phyloP scores from a whole-genome alignment of 2,113 vertebrate genomes.

The Odobenus rosmarus region DNA sequence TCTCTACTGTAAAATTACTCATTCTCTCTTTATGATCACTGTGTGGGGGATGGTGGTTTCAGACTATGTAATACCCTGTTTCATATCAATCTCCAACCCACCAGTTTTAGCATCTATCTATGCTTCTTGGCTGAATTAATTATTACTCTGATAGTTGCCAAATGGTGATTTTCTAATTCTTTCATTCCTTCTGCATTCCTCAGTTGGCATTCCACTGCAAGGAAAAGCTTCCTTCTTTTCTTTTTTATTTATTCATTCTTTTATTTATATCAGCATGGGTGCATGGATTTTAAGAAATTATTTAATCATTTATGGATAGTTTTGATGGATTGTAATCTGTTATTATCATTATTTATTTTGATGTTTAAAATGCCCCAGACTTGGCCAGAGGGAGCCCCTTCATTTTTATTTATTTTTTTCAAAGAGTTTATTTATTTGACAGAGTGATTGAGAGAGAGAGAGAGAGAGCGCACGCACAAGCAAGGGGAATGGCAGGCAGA shows the following conservation, averaged over 20 bases:
- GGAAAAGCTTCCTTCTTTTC: neutral
- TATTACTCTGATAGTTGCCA: neutral
- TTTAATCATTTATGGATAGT: neutral
- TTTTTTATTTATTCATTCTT: neutral
- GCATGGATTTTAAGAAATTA: neutral
- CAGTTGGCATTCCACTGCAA: neutral
- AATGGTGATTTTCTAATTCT: conserved; percentile 20
- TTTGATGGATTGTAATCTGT: neutral
- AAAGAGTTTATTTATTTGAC: neutral
- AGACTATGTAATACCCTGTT: neutral
- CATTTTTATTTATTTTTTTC: neutral
- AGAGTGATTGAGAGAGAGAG: neutral
- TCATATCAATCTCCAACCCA: neutral
- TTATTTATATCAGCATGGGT: neutral
- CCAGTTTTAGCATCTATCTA: neutral
- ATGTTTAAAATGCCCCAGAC: neutral
- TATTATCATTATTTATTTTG: neutral
- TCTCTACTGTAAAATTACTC: neutral
- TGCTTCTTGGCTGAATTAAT: conserved; percentile 33
- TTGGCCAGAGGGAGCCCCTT: neutral
- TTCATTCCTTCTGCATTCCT: neutral
- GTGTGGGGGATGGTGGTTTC: neutral
- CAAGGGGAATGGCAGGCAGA: neutral
- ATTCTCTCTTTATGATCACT: neutral
- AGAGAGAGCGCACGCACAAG: neutral